Base-by-base conservation (phyloP, 2,888 invertebrate genomes). In the Calameuta filiformis region DNA sequence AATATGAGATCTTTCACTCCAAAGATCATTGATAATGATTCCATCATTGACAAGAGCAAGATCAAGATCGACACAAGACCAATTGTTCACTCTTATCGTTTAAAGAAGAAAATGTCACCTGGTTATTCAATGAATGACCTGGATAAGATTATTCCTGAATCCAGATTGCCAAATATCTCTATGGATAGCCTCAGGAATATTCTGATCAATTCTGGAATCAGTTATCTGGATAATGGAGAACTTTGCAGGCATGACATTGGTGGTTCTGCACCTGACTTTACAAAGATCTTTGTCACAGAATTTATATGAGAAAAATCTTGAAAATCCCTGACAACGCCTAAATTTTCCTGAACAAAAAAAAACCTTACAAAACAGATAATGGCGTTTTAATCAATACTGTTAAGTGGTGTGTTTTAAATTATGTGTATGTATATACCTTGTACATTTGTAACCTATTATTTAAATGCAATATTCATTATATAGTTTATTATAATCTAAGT, bases 241-340 rank as follows among this genome's bases (percentile, higher is more conserved):
- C 87, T 92, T 34, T 92, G 90, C 83, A 90, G 89, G 69, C 91
- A 91, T 83, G 88, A 89, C 69, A 90, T 90, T 79, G 91, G 92
- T 23, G 93, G 93, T 2, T 93, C 93, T 76, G 93, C 92, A 69
- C 93, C 93, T 3, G 94, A 94, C 87, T 92, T 93, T 79, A 93
- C 93, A 82, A 93, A 92, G 86, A 92, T 93, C 71, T 93, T 93
- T 83, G 93, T 94, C 81, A 93, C 93, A 0, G 92, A 92, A 77
- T 92, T 92, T 80, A 90, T 92, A 75, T 92, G 82, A 88, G 83
- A 40, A 69, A 71, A 71, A 3, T 71, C 15, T 71, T 33, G 12
- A 56, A 23, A 56, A 56, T 56, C 56, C 9, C 56, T 23, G 56
- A 56, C 9, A 23, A 56, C 56, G 56, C 23, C 56, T 56, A 23